Evolutionary conservation across 2,797 vertebrate species (phyloP).

Genomic region (Pteropus rufus): DNA sequence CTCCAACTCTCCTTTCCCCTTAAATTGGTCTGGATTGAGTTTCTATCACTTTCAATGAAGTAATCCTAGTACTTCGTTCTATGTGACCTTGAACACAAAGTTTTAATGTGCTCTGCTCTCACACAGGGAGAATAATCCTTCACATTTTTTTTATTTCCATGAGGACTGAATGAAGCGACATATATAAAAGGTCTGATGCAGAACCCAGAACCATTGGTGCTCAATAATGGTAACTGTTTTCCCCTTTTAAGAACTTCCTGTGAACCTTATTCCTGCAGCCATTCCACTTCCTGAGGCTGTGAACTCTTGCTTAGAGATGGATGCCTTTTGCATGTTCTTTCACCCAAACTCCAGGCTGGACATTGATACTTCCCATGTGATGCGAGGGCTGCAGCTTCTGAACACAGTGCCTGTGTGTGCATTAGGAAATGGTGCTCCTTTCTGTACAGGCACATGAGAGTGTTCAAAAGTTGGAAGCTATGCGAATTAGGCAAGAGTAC

Average conservation of each 20-base stretch:
- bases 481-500: not conserved
- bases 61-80: not conserved
- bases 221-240: not conserved
- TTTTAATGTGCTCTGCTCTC: not conserved
- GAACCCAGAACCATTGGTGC: not conserved
- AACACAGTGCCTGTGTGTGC: not conserved
- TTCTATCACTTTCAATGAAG: not conserved
- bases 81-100: not conserved
- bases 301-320: not conserved
- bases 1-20: not conserved
- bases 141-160: not conserved
- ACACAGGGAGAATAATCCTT: not conserved
- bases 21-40: not conserved
- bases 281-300: not conserved
- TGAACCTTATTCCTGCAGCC: not conserved
- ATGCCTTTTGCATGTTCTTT: not conserved
- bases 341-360: not conserved
- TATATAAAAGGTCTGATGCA: not conserved
- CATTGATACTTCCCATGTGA: not conserved
- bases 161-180: not conserved
- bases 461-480: not conserved
- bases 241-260: not conserved
- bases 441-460: not conserved
- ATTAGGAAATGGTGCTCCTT: not conserved
- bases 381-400: not conserved